Evolutionary conservation across 2,888 invertebrate species (phyloP).

Genomic region (Diploptera punctata): DNA sequence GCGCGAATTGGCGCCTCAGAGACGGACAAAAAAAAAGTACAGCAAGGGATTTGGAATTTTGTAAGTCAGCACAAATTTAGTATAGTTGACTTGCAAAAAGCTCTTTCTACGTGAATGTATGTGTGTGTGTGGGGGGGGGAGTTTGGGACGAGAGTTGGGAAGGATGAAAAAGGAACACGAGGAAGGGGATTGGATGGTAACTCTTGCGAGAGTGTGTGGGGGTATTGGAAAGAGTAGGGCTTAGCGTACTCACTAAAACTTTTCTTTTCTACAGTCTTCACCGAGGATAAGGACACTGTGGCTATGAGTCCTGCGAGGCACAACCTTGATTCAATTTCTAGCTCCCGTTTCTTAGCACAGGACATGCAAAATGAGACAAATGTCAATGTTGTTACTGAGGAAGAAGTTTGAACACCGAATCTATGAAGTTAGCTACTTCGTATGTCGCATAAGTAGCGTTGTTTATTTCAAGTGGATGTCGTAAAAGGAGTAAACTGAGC

Average conservation of each 20-base stretch:
- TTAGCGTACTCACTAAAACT: conserved; percentile 15
- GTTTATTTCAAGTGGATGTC: too few relatives aligned
- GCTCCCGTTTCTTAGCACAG: too few relatives aligned
- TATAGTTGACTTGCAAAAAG: conserved; percentile 27
- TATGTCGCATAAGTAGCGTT: too few relatives aligned
- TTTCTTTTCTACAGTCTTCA: too few relatives aligned
- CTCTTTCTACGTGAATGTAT: conserved; percentile 12
- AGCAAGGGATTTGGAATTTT: conserved; percentile 25
- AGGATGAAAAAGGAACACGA: background rate
- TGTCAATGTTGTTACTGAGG: too few relatives aligned
- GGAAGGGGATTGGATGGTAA: background rate
- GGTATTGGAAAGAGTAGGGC: background rate
- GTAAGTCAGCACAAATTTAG: conserved; percentile 27
- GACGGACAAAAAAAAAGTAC: conserved; percentile 14
- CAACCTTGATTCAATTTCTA: too few relatives aligned
- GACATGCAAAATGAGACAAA: too few relatives aligned
- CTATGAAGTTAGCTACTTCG: too few relatives aligned
- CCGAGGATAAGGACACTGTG: too few relatives aligned
- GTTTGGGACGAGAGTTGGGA: conserved; percentile 4
- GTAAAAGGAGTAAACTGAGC: too few relatives aligned
- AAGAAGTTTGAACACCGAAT: too few relatives aligned
- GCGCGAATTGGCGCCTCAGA: conserved; percentile 8
- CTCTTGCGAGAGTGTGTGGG: background rate
- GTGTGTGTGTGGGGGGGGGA: background rate
- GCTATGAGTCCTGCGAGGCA: too few relatives aligned